Evolutionary conservation across 2,113 vertebrate species (phyloP).

Genomic region (Ceyx margarethae): DNA sequence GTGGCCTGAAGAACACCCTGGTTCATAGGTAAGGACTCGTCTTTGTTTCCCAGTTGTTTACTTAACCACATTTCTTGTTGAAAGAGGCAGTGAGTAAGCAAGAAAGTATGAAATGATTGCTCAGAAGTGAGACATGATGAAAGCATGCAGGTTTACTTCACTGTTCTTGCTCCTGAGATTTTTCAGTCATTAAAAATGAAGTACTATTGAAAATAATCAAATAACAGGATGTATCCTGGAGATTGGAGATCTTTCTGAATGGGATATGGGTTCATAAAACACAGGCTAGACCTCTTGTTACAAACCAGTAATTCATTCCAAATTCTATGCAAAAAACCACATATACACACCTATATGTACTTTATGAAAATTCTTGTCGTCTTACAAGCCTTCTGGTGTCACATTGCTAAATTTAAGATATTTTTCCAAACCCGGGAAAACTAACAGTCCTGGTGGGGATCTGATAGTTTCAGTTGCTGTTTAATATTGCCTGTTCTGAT

Average conservation of each 20-base stretch:
- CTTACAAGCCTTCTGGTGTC: too few species aligned
- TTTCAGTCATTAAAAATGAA: not conserved
- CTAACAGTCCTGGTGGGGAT: not conserved
- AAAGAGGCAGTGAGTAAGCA: not conserved
- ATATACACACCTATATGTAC: too few species aligned
- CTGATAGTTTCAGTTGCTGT: not conserved
- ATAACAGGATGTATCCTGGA: not conserved
- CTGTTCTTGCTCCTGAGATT: not conserved
- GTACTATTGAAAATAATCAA: not conserved
- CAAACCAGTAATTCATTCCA: not conserved
- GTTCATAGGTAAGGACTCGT: conserved; percentile 84
- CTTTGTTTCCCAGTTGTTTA: not conserved
- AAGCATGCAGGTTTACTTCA: not conserved
- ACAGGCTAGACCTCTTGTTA: not conserved
- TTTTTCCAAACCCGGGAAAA: too few species aligned
- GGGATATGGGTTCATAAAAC: not conserved
- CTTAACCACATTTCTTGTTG: rapidly evolving
- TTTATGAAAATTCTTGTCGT: too few species aligned
- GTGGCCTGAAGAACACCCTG: conserved; percentile 89
- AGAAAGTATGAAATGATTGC: not conserved
- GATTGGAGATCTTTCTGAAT: not conserved
- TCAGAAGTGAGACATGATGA: not conserved
- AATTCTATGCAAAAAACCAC: too few species aligned
- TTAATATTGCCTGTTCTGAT: not conserved
- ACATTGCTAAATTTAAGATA: too few species aligned